A percentile compares a stretch with the other conserved stretches of the same genome.
phyloP scores from a whole-genome alignment of 1,140 invertebrate species.

The Dufourea novaeangliae region DNA sequence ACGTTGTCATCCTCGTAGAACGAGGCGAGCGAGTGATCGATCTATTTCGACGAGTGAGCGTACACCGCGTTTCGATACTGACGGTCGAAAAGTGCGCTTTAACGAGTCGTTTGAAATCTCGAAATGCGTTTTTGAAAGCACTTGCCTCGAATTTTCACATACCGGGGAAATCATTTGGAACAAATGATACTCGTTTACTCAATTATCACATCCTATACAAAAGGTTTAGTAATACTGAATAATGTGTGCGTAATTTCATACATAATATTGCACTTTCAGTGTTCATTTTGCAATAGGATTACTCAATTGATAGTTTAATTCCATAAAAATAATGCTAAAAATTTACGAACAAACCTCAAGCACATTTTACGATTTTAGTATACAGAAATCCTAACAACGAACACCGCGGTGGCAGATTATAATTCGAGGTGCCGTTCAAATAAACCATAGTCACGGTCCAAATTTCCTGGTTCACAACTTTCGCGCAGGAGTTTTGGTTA shows the following conservation, averaged over 20 bases:
- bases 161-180: not conserved
- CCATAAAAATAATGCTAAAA: too few relatives aligned
- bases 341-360: not conserved
- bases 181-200: not conserved
- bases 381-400: not conserved
- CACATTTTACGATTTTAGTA: not conserved
- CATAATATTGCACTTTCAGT: too few relatives aligned
- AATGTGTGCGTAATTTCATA: not conserved
- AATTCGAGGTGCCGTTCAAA: constrained; percentile 18
- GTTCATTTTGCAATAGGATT: too few relatives aligned
- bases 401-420: not conserved
- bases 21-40: constrained; percentile 64
- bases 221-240: too few relatives aligned
- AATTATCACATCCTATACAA: not conserved
- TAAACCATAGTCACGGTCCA: not conserved
- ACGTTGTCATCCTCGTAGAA: constrained; percentile 56
- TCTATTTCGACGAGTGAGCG: constrained; percentile 62
- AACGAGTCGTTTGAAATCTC: constrained; percentile 31
- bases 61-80: constrained; percentile 49
- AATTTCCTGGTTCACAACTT: constrained; percentile 18
- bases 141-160: not conserved
- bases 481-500: not conserved
- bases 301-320: too few relatives aligned
- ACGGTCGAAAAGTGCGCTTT: constrained; percentile 16
- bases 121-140: not conserved